These are phyloP conservation scores for Zosterops japonicus DNA, from an alignment of 2,113 vertebrate genomes.

Conservation along the genomic window DNA sequence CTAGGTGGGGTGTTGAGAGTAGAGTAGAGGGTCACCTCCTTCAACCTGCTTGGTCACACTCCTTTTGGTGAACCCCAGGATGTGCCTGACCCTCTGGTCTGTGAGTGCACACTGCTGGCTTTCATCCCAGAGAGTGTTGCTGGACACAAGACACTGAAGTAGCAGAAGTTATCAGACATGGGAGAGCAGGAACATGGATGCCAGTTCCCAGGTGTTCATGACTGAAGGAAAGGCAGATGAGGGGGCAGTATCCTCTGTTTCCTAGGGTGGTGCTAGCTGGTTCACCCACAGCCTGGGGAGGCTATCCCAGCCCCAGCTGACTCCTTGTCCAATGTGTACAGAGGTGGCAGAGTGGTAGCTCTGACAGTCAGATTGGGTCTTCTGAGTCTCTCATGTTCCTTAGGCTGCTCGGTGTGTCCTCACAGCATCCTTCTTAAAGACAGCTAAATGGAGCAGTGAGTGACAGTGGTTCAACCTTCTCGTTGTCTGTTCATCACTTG, in stretches of 20 bases:
- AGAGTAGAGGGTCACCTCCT: background rate
- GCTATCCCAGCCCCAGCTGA: background rate
- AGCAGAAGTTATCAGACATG: background rate
- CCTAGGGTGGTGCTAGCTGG: background rate
- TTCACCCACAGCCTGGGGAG: background rate
- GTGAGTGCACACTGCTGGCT: background rate
- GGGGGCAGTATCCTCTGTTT: background rate
- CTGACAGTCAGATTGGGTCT: background rate
- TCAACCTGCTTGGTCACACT: background rate
- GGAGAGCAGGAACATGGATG: background rate
- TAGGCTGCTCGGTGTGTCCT: background rate
- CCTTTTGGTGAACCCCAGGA: background rate
- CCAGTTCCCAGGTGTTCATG: background rate
- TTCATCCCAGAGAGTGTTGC: background rate
- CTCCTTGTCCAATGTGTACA: background rate
- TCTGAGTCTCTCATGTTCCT: background rate
- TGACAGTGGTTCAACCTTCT: background rate
- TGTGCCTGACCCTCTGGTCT: rapidly evolving
- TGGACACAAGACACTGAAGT: background rate
- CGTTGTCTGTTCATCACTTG: background rate
- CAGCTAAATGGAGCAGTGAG: background rate
- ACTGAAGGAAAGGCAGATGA: background rate
- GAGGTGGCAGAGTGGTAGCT: background rate
- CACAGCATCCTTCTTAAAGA: background rate
- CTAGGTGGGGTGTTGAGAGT: background rate